Base-by-base conservation (phyloP, 1,140 invertebrate genomes). In the Bombus pyrosoma region DNA sequence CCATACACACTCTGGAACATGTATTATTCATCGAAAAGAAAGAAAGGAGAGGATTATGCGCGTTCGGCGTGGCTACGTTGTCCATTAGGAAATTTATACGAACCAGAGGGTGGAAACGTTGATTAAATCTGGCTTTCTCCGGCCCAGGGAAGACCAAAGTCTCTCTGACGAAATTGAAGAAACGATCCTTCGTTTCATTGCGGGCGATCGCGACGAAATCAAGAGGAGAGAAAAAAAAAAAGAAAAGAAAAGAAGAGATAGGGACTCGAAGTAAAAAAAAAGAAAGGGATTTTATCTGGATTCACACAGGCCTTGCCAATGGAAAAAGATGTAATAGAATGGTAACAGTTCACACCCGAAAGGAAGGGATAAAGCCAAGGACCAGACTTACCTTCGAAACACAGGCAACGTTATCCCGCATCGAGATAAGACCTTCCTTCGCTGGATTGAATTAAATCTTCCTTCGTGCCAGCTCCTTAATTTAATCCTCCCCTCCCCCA, bases 71-170 rank as follows among this genome's bases (percentile, higher is more conserved):
- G n/a, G 64, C 32, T n/a, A 9, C 13, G 62, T 18, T 71, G 73
- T 86, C 79, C 88, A 89, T 87, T 89, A 89, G 81, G 79, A 89
- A 89, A 90, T 90, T 89, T 89, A 89, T 89, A 90, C 78, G 62
- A 68, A 32, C 32, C 47, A 28, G 18, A 53, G 66, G 59, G 66
- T 28, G 66, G 39, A 34, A 66, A 34, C 34, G 83, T 90, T 90
- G 89, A 90, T 90, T 90, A 90, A 90, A 90, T 90, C 88, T 85
- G 39, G 57, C 28, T 10, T 5, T 39, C 53, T 39, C 15, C 34
- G 28, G 47, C 18, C 18, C 59, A 15, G 41, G 34, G 28, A n/a
- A 62, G n/a, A 83, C 41, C 34, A 78, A 69, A 82, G 79, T 87
- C 81, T 80, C 75, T 80, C 79, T 87, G 88, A 90, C 88, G 81